Percentiles rank a stretch among this genome's conserved stretches.
phyloP scores from a whole-genome alignment of 1,140 invertebrate species.

The Pissodes strobi region DNA sequence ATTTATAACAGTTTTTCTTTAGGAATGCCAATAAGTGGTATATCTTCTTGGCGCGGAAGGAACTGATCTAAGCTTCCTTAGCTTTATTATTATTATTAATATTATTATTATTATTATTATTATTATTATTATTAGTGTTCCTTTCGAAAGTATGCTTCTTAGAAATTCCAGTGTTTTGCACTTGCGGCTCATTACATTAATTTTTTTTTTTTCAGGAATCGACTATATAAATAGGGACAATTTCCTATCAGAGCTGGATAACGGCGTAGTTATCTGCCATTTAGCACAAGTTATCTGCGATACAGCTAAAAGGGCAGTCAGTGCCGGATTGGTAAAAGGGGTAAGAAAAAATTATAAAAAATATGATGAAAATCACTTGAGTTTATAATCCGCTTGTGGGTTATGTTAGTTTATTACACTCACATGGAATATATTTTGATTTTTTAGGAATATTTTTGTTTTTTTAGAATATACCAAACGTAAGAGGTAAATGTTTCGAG shows the following conservation, averaged over 20 bases:
- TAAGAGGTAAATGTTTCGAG: slow-evolving; percentile 77
- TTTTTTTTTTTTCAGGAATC: slow-evolving; percentile 62
- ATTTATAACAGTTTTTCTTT: too few relatives aligned
- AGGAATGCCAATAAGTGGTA: too few relatives aligned
- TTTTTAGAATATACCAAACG: slow-evolving; percentile 66
- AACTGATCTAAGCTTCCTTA: too few relatives aligned
- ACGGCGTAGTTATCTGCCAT: slow-evolving; percentile 78
- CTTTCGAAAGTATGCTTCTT: neutral
- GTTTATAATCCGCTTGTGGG: neutral
- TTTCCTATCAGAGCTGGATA: slow-evolving; percentile 78
- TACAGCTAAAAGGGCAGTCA: slow-evolving; percentile 66
- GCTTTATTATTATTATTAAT: too few relatives aligned
- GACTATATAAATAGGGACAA: slow-evolving; percentile 75
- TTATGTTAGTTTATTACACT: neutral
- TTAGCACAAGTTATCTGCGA: slow-evolving; percentile 77
- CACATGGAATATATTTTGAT: slow-evolving; percentile 5
- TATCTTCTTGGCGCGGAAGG: too few relatives aligned
- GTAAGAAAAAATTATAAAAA: slow-evolving; percentile 56
- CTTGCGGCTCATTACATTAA: neutral
- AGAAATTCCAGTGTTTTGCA: neutral
- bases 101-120: neutral
- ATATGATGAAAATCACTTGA: neutral
- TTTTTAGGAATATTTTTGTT: neutral
- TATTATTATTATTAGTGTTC: neutral
- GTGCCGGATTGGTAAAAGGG: slow-evolving; percentile 65